Conservation (phyloP, 2,797 vertebrate species). For the Loriculus beryllinus region DNA sequence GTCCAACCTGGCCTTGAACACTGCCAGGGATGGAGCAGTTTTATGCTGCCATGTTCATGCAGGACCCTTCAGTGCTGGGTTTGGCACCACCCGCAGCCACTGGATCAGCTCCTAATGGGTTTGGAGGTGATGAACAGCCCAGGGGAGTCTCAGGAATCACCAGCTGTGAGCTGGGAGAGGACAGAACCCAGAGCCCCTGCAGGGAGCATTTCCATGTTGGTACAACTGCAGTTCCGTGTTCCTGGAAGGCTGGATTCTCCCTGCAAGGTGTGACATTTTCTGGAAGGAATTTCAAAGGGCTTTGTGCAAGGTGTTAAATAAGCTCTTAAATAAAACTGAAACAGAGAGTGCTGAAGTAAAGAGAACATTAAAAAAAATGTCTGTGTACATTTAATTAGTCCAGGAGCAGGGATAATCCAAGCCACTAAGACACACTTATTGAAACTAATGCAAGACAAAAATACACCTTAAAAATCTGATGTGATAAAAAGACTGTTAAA, state of each 20-base stretch:
- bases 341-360: slow-evolving; percentile 22
- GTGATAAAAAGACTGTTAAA: slow-evolving; percentile 51
- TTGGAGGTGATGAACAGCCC: not conserved
- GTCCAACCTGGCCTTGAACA: not conserved
- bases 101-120: not conserved
- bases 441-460: slow-evolving; percentile 51
- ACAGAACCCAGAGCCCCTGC: fast-evolving
- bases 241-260: not conserved
- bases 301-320: slow-evolving; percentile 65
- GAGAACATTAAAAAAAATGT: slow-evolving; percentile 57
- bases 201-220: not conserved
- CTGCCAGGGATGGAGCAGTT: not conserved
- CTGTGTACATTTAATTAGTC: slow-evolving; percentile 66
- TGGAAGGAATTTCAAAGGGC: slow-evolving; percentile 63
- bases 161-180: not conserved
- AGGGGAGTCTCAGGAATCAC: not conserved
- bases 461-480: slow-evolving; percentile 53
- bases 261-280: slow-evolving; percentile 54
- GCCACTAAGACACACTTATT: slow-evolving; percentile 36
- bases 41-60: fast-evolving
- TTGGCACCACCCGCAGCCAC: too few species aligned
- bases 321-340: slow-evolving; percentile 63
- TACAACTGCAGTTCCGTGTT: not conserved
- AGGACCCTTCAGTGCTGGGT: not conserved
- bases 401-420: slow-evolving; percentile 44